Percentiles rank a stretch among this genome's conserved stretches.
phyloP scores from a whole-genome alignment of 2,797 vertebrate species.

The Coranthus polyacanthus region DNA sequence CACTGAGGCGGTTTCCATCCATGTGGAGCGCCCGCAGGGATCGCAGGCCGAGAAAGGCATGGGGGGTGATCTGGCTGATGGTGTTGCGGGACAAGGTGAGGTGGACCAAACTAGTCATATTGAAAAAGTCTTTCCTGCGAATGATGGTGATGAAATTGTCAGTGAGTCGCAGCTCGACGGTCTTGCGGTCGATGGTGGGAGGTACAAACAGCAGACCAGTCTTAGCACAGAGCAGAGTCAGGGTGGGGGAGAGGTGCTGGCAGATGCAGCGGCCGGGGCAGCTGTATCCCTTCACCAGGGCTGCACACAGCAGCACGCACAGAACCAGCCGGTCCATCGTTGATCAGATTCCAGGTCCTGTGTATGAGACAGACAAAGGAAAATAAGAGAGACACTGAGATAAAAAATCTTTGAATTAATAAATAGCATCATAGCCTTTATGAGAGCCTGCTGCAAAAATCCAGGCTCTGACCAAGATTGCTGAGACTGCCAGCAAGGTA shows the following conservation, averaged over 20 bases:
- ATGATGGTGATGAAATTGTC: constrained; percentile 97
- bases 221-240: constrained; percentile 95
- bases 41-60: constrained; percentile 90
- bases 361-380: constrained; percentile 51
- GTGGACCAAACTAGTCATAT: constrained; percentile 97
- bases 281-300: constrained; percentile 85
- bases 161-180: constrained; percentile 94
- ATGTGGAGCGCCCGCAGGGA: constrained; percentile 93
- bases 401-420: constrained; percentile 58
- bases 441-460: constrained; percentile 62
- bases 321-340: constrained; percentile 89
- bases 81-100: constrained; percentile 96
- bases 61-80: constrained; percentile 92
- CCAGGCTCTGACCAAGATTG: constrained; percentile 58
- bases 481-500: constrained; percentile 67
- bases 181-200: constrained; percentile 92
- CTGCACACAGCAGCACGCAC: constrained; percentile 86
- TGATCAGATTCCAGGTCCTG: constrained; percentile 80
- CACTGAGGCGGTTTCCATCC: constrained; percentile 93
- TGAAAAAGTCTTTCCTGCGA: constrained; percentile 92
- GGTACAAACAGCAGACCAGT: constrained; percentile 95
- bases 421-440: constrained; percentile 53
- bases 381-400: constrained; percentile 43
- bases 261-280: constrained; percentile 96
- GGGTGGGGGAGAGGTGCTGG: constrained; percentile 93